Conservation (phyloP, 2,797 vertebrate species). For the Buceros bicornis region DNA sequence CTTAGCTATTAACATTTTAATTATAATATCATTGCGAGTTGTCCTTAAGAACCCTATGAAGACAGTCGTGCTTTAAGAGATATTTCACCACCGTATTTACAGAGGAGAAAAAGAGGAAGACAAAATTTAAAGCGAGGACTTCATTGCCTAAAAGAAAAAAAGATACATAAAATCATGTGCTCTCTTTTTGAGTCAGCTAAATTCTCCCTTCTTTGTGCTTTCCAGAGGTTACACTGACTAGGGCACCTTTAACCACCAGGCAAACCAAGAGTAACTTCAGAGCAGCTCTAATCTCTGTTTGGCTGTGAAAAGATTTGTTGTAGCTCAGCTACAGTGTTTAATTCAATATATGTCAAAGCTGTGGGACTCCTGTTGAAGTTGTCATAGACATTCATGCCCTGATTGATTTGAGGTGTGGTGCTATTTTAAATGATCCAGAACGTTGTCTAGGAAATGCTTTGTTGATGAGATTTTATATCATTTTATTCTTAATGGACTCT, state of each 20-base stretch:
- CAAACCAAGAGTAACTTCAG: neutral
- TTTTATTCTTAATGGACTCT: neutral
- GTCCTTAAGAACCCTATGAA: conserved; percentile 17
- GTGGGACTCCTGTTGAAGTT: neutral
- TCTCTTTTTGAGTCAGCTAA: neutral
- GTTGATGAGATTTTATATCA: neutral
- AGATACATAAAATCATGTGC: neutral
- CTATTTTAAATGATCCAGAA: conserved; percentile 2
- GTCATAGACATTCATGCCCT: neutral
- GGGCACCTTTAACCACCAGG: neutral
- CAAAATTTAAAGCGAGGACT: neutral
- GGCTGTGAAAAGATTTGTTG: neutral
- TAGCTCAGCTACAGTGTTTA: neutral
- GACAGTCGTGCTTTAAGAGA: neutral
- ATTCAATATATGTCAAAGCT: neutral
- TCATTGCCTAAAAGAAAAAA: neutral
- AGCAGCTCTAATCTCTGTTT: neutral
- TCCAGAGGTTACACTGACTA: neutral
- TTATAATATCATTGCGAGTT: neutral
- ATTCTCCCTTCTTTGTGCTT: neutral
- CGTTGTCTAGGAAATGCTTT: neutral
- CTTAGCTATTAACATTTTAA: conserved; percentile 59
- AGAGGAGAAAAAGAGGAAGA: neutral
- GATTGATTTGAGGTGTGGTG: neutral
- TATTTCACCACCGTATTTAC: neutral